phyloP scores from a whole-genome alignment of 92 coral and sea anemone species.

The Phymanthus crucifer region DNA sequence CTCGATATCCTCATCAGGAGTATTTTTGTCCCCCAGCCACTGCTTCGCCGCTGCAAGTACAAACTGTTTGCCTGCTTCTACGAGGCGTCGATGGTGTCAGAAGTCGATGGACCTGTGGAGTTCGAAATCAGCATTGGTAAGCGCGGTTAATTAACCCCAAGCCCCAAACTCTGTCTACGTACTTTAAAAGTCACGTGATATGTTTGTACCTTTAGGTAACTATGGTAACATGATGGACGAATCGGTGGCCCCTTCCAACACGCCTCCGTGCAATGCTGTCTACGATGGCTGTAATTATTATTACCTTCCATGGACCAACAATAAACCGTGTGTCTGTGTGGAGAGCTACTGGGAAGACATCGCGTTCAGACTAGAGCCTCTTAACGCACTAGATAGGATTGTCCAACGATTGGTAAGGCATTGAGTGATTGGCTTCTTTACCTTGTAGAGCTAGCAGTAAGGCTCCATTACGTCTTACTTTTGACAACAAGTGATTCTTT shows the following conservation, averaged over 20 bases:
- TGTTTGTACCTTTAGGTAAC: no score
- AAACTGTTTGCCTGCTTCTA: constrained; percentile 92
- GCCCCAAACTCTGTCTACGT: neutral
- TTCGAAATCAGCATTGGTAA: constrained; percentile 98
- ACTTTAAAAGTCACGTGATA: neutral
- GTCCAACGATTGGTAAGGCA: constrained; percentile 77
- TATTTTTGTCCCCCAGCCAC: constrained; percentile 44
- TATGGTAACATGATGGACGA: constrained; percentile 98
- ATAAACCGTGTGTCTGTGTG: constrained; percentile 94
- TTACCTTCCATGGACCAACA: constrained; percentile 85
- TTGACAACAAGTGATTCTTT: no score
- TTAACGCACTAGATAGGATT: constrained; percentile 64
- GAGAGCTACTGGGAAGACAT: constrained; percentile 97
- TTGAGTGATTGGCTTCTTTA: no score
- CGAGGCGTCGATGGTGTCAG: constrained; percentile 88
- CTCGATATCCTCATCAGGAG: no score
- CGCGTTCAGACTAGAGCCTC: constrained; percentile 81
- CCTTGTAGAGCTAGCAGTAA: no score
- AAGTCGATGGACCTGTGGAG: constrained; percentile 91
- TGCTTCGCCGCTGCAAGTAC: constrained; percentile 81
- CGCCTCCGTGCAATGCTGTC: constrained; percentile 93
- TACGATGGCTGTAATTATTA: constrained; percentile 87
- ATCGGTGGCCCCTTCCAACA: constrained; percentile 91
- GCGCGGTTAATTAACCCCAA: constrained; percentile 1
- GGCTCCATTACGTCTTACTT: no score